These are phyloP conservation scores for Phalangium opilio DNA, from an alignment of 2,888 invertebrate genomes.

Conservation along the genomic window DNA sequence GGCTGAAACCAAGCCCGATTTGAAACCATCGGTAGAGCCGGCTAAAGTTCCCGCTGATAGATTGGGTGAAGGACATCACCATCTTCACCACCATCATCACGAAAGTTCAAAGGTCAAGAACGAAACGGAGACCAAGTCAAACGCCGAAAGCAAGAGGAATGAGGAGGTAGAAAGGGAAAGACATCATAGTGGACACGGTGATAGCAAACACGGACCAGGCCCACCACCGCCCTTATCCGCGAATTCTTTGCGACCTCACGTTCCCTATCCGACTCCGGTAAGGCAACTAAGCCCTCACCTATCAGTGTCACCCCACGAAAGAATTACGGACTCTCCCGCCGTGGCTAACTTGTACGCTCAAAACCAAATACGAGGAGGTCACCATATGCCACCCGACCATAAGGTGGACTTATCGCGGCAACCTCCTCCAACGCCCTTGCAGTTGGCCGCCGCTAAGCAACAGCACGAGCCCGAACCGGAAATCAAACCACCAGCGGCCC, in stretches of 20 bases:
- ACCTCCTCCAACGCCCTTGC: neutral
- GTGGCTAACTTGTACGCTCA: constrained; percentile 32
- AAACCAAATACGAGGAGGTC: constrained; percentile 7
- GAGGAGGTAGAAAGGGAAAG: constrained; percentile 7
- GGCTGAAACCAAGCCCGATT: constrained; percentile 14
- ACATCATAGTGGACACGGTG: constrained; percentile 4
- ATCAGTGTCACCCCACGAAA: constrained; percentile 17
- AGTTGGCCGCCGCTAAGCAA: constrained; percentile 7
- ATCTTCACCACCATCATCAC: neutral
- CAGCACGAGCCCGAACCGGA: constrained; percentile 1
- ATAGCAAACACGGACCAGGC: constrained; percentile 4
- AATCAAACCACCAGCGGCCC: constrained; percentile 17
- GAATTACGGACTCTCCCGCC: constrained; percentile 17
- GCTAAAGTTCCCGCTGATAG: constrained; percentile 10
- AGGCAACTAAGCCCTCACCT: constrained; percentile 19
- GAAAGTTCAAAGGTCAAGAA: constrained; percentile 4
- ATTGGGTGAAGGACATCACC: constrained; percentile 4
- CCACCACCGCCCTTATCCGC: constrained; percentile 14
- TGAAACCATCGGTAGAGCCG: constrained; percentile 9
- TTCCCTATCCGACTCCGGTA: constrained; percentile 17
- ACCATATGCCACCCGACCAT: constrained; percentile 9
- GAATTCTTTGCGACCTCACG: constrained; percentile 10
- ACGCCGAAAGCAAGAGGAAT: constrained; percentile 7
- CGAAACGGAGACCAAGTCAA: constrained; percentile 8
- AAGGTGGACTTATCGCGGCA: constrained; percentile 5